Evolutionary conservation across 1,140 invertebrate genomes (phyloP).

Genomic region (Muscidifurax raptorellus): DNA sequence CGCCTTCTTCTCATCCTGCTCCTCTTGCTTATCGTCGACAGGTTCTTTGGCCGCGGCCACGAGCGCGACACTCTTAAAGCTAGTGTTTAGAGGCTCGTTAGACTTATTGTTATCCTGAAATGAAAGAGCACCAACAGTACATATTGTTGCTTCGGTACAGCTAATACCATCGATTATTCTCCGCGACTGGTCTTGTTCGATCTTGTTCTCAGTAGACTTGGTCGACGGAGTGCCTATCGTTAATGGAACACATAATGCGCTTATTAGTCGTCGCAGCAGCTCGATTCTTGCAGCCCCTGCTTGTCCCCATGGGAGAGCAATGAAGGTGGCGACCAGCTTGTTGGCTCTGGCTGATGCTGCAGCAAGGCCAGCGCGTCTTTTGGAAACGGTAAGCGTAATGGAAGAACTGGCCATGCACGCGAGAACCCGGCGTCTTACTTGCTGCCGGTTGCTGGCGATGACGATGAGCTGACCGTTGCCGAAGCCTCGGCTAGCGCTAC

Average conservation of each 20-base stretch:
- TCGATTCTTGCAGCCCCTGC: conserved; percentile 51
- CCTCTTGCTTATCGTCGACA: not conserved
- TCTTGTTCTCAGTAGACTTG: conserved; percentile 37
- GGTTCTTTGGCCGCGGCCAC: not conserved
- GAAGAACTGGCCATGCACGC: conserved; percentile 73
- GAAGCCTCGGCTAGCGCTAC: not conserved
- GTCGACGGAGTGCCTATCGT: conserved; percentile 68
- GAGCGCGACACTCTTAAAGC: conserved; percentile 65
- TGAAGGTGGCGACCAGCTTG: not conserved
- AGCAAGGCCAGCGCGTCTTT: conserved; percentile 60
- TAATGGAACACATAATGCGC: conserved; percentile 75
- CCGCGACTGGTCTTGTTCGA: not conserved
- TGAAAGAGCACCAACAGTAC: conserved; percentile 77
- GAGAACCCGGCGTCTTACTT: conserved; percentile 35
- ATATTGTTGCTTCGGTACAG: conserved; percentile 76
- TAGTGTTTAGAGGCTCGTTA: conserved; percentile 74
- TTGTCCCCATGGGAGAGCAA: not conserved
- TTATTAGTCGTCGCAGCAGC: conserved; percentile 69
- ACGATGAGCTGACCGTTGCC: not conserved
- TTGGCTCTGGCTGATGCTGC: not conserved
- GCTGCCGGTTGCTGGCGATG: not conserved
- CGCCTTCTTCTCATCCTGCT: conserved; percentile 2
- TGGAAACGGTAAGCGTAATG: conserved; percentile 76
- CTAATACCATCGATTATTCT: conserved; percentile 72
- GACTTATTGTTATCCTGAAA: conserved; percentile 76